phyloP scores from a whole-genome alignment of 2,888 invertebrate species.

The Leptarthrus brevirostris region DNA sequence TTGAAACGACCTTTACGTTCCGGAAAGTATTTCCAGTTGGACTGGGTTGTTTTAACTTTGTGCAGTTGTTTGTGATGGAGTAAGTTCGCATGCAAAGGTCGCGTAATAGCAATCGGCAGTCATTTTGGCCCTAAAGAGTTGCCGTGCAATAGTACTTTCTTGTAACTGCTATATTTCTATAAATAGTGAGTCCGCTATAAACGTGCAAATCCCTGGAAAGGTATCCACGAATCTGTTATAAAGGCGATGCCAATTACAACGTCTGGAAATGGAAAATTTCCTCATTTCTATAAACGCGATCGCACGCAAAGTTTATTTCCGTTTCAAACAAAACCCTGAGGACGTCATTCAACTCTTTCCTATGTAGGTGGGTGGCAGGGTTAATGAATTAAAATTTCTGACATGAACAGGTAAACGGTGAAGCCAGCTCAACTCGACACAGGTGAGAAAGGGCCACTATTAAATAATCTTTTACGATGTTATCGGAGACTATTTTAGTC shows the following conservation, averaged over 20 bases:
- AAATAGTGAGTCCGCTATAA: neutral
- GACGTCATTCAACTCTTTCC: neutral
- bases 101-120: neutral
- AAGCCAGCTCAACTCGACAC: neutral
- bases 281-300: conserved; percentile 38
- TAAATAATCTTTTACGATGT: conserved; percentile 12
- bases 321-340: conserved; percentile 15
- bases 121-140: neutral
- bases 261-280: conserved; percentile 47
- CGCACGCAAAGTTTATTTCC: conserved; percentile 46
- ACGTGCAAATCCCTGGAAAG: neutral
- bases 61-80: too few species aligned
- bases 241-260: conserved; percentile 39
- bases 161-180: neutral
- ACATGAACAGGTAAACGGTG: neutral
- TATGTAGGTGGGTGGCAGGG: neutral
- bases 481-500: neutral
- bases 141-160: neutral
- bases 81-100: neutral
- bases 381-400: conserved; percentile 5
- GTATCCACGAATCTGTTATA: neutral
- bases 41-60: neutral
- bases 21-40: neutral
- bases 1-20: neutral
- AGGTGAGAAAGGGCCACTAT: neutral